Evolutionary conservation across 2,113 vertebrate genomes (phyloP).

Genomic region (Lasiurus cinereus): DNA sequence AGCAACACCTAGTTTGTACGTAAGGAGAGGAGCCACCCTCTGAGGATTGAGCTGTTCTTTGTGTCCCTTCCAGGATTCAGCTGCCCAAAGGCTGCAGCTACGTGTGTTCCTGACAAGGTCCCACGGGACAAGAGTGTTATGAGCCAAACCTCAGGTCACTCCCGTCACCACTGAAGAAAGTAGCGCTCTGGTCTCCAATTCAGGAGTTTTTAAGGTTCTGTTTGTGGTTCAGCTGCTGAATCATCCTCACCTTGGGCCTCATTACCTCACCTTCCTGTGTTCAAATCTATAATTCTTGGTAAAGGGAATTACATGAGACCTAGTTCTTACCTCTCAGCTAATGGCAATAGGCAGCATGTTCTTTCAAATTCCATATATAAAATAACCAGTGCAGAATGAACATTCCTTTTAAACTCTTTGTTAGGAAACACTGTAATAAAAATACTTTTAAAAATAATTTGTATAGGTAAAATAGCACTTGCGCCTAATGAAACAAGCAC

Average conservation of each 20-base stretch:
- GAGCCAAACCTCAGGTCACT: slow-evolving; percentile 34
- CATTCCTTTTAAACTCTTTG: not conserved
- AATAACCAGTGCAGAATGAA: not conserved
- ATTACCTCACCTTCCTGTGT: slow-evolving; percentile 16
- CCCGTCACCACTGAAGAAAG: slow-evolving; percentile 24
- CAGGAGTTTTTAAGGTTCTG: slow-evolving; percentile 11
- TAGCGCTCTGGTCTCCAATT: not conserved
- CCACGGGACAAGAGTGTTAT: not conserved
- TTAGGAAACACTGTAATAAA: not conserved
- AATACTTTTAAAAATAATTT: not conserved
- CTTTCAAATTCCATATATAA: not conserved
- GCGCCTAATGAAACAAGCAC: not conserved
- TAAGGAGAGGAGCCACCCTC: not conserved
- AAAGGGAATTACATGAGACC: not conserved
- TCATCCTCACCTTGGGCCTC: not conserved
- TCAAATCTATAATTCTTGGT: not conserved
- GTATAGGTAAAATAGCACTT: not conserved
- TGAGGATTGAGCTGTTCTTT: not conserved
- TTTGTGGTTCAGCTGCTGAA: slow-evolving; percentile 48
- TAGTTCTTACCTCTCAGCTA: not conserved
- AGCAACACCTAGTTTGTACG: not conserved
- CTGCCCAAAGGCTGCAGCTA: not conserved
- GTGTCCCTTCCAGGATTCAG: not conserved
- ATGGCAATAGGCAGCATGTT: not conserved
- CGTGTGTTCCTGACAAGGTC: not conserved